phyloP scores from a whole-genome alignment of 2,113 vertebrate genomes.

The Crotalus viridis region DNA sequence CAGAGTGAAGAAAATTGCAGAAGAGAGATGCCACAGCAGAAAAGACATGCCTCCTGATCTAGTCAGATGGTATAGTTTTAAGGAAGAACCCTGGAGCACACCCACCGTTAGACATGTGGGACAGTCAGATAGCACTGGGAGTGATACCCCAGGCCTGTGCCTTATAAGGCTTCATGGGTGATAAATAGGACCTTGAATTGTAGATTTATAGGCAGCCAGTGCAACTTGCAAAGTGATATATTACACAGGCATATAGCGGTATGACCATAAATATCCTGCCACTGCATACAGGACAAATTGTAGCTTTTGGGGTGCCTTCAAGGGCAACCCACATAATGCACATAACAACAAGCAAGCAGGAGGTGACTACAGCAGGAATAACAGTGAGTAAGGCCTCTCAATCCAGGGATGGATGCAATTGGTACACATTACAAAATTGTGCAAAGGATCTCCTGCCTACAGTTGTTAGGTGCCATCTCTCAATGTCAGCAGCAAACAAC shows the following conservation, averaged over 20 bases:
- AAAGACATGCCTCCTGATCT: background rate
- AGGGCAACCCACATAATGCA: background rate
- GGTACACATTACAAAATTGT: background rate
- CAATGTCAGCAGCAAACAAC: background rate
- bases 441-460: background rate
- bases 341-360: background rate
- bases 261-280: background rate
- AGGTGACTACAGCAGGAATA: background rate
- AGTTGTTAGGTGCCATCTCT: background rate
- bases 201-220: background rate
- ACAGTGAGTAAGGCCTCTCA: background rate
- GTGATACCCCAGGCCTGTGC: background rate
- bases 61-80: background rate
- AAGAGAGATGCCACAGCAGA: background rate
- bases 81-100: background rate
- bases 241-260: background rate
- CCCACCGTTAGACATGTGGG: background rate
- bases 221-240: background rate
- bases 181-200: background rate
- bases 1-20: background rate
- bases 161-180: background rate
- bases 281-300: background rate
- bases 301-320: background rate
- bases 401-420: background rate
- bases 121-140: background rate